Evolutionary conservation across 2,888 invertebrate species (phyloP).

Genomic region (Papilio elwesi): DNA sequence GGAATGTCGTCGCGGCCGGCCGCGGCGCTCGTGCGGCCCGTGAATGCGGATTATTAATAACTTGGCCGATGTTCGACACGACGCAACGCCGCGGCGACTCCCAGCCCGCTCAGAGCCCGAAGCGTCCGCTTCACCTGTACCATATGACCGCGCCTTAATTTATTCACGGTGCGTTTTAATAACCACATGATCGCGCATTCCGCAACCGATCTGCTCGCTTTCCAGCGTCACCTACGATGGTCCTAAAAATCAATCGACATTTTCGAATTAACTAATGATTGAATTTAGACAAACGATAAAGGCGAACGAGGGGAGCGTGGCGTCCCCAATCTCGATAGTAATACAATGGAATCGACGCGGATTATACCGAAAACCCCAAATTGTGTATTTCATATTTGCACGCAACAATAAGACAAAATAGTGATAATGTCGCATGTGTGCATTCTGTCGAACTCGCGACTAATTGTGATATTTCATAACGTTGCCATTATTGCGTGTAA

Average conservation of each 20-base stretch:
- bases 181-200: slow-evolving; percentile 54
- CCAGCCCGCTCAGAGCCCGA: slow-evolving; percentile 68
- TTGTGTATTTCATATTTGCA: slow-evolving; percentile 81
- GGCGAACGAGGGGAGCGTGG: slow-evolving; percentile 62
- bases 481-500: slow-evolving; percentile 69
- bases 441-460: slow-evolving; percentile 80
- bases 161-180: slow-evolving; percentile 69
- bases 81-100: slow-evolving; percentile 55
- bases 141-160: slow-evolving; percentile 64
- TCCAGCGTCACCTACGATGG: slow-evolving; percentile 40
- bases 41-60: slow-evolving; percentile 84
- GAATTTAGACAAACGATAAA: slow-evolving; percentile 58
- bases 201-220: slow-evolving; percentile 40
- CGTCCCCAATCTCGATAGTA: slow-evolving; percentile 63
- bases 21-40: slow-evolving; percentile 77
- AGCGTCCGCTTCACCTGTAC: slow-evolving; percentile 75
- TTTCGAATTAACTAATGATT: slow-evolving; percentile 63
- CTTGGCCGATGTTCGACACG: slow-evolving; percentile 64
- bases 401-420: slow-evolving; percentile 80
- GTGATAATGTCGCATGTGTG: slow-evolving; percentile 81
- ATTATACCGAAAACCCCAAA: slow-evolving; percentile 83
- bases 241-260: slow-evolving; percentile 56
- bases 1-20: slow-evolving; percentile 81
- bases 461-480: slow-evolving; percentile 81
- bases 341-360: slow-evolving; percentile 75